phyloP scores from a whole-genome alignment of 2,113 vertebrate species.

The Bubo bubo region DNA sequence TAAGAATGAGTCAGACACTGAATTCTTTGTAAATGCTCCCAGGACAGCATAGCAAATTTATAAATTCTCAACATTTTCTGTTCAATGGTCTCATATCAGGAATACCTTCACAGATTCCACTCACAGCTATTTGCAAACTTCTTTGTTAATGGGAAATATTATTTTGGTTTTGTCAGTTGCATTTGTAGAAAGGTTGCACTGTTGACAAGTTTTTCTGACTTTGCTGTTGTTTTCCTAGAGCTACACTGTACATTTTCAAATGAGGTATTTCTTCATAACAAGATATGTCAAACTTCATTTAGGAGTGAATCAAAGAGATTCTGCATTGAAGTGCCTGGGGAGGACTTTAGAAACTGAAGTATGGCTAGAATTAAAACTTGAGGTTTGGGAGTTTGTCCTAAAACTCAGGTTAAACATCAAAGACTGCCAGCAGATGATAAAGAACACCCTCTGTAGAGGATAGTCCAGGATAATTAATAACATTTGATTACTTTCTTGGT shows the following conservation, averaged over 20 bases:
- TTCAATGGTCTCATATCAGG: background rate
- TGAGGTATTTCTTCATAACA: constrained; percentile 47
- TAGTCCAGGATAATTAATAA: background rate
- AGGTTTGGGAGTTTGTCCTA: constrained; percentile 21
- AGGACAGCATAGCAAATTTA: background rate
- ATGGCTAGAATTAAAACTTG: constrained; percentile 24
- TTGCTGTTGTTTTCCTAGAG: constrained; percentile 28
- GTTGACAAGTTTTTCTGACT: constrained; percentile 1
- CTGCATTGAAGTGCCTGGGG: background rate
- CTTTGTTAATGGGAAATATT: background rate
- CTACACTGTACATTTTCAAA: constrained; percentile 18
- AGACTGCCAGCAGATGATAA: background rate
- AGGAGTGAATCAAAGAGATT: constrained; percentile 35
- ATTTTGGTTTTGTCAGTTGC: background rate
- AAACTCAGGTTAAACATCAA: constrained; percentile 1
- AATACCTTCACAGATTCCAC: background rate
- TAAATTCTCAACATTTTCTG: background rate
- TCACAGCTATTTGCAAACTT: background rate
- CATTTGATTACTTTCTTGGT: background rate
- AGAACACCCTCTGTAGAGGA: background rate
- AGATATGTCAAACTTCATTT: constrained; percentile 55
- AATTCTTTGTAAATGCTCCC: background rate
- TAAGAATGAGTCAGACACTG: background rate
- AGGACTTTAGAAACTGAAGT: constrained; percentile 32
- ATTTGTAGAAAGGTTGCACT: background rate